These are phyloP conservation scores for Radopholus similis DNA, from an alignment of 1,140 invertebrate genomes.

Conservation along the genomic window DNA sequence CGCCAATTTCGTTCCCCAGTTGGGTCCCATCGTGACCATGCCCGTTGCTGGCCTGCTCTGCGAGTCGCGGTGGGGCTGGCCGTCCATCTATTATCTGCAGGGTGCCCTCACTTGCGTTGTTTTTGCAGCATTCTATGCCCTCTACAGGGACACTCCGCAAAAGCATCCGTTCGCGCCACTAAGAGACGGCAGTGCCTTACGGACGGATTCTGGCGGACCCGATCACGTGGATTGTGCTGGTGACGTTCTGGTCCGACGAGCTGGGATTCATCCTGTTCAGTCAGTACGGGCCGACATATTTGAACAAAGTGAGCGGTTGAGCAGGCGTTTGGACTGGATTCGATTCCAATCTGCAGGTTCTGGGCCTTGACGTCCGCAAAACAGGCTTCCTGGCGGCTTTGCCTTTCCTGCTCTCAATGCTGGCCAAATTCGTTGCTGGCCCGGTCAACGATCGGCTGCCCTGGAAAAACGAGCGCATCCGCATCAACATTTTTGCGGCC, in stretches of 20 bases:
- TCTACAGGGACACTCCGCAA: slow-evolving; percentile 25
- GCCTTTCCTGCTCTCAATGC: not conserved
- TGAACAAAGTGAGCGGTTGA: slow-evolving; percentile 41
- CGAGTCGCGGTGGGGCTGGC: slow-evolving; percentile 17
- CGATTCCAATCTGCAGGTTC: not conserved
- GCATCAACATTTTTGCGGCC: not conserved
- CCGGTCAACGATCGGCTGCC: not conserved
- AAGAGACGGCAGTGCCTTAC: not conserved
- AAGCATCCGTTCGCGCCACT: slow-evolving; percentile 8
- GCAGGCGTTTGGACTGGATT: not conserved
- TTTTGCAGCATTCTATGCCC: slow-evolving; percentile 21
- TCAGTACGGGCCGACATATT: slow-evolving; percentile 49
- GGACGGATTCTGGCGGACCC: slow-evolving; percentile 10
- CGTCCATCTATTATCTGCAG: slow-evolving; percentile 24
- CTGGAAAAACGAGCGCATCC: not conserved
- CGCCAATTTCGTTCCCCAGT: slow-evolving; percentile 6
- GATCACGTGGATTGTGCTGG: slow-evolving; percentile 7
- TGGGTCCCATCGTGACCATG: slow-evolving; percentile 26
- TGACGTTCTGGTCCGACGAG: not conserved
- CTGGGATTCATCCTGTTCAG: slow-evolving; percentile 40
- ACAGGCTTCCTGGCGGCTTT: not conserved
- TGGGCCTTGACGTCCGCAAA: not conserved
- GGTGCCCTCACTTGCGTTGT: slow-evolving; percentile 13
- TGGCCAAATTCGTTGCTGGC: not conserved
- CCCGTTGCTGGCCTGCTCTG: slow-evolving; percentile 29